phyloP scores from a whole-genome alignment of 2,797 vertebrate species.

The Eupleurogrammus muticus region DNA sequence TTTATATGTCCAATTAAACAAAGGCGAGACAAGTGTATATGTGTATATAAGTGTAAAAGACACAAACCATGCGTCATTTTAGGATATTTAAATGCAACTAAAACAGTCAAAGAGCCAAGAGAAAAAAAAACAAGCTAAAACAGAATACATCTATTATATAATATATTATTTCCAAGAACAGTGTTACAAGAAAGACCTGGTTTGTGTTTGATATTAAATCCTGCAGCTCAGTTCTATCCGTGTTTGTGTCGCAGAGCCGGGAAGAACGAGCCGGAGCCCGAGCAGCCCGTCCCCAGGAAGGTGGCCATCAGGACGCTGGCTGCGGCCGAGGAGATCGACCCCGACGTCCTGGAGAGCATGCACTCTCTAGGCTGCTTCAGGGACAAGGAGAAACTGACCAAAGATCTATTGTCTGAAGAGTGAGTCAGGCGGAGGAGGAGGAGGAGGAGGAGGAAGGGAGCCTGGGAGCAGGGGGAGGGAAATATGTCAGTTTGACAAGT shows the following conservation, averaged over 20 bases:
- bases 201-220: too few species aligned
- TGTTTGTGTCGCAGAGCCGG: constrained; percentile 87
- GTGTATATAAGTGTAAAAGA: too few species aligned
- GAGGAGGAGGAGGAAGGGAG: not conserved
- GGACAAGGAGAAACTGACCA: constrained; percentile 96
- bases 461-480: not conserved
- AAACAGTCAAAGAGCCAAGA: too few species aligned
- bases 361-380: constrained; percentile 98
- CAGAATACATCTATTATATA: too few species aligned
- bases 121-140: too few species aligned
- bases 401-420: constrained; percentile 97
- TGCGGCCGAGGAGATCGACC: constrained; percentile 94
- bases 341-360: constrained; percentile 99
- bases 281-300: constrained; percentile 96
- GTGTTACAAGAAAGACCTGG: too few species aligned
- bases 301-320: constrained; percentile 94
- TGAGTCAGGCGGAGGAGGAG: constrained; percentile 76
- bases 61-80: too few species aligned
- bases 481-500: constrained; percentile 60
- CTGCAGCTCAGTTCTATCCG: not conserved
- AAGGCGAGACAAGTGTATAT: too few species aligned
- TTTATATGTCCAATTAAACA: too few species aligned
- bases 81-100: too few species aligned
- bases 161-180: too few species aligned
- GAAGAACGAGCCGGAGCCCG: constrained; percentile 97